Evolutionary conservation across 2,797 vertebrate genomes (phyloP).

Genomic region (Chanos chanos): DNA sequence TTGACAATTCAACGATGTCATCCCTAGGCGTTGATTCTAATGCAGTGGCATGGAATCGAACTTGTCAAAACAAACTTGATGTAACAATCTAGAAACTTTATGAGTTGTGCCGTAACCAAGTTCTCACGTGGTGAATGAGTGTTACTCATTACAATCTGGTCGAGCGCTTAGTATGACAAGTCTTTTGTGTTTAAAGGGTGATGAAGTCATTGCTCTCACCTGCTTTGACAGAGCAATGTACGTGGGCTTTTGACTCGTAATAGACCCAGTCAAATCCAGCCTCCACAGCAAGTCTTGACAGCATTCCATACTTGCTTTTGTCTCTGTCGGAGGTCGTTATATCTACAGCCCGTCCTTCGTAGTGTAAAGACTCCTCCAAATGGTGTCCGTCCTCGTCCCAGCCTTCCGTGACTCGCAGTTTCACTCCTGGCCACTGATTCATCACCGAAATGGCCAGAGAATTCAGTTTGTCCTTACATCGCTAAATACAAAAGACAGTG

Average conservation of each 20-base stretch:
- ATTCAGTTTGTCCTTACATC: slow-evolving; percentile 86
- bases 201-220: slow-evolving; percentile 63
- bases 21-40: no score
- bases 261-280: slow-evolving; percentile 88
- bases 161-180: no score
- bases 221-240: slow-evolving; percentile 87
- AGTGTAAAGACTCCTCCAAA: slow-evolving; percentile 82
- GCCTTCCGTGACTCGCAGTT: slow-evolving; percentile 82
- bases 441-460: slow-evolving; percentile 86
- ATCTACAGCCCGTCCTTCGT: slow-evolving; percentile 84
- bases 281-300: slow-evolving; percentile 83
- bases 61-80: no score
- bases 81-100: no score
- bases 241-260: slow-evolving; percentile 85
- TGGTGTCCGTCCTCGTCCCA: slow-evolving; percentile 89
- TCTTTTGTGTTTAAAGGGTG: slow-evolving; percentile 50
- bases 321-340: slow-evolving; percentile 85
- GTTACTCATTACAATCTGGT: no score
- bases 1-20: no score
- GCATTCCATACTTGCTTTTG: slow-evolving; percentile 85
- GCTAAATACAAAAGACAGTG: slow-evolving; percentile 55
- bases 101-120: no score
- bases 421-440: slow-evolving; percentile 88
- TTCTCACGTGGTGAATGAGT: no score
- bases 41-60: no score